Evolutionary conservation across 2,888 invertebrate species (phyloP).

Genomic region (Oxyteleia sp.): DNA sequence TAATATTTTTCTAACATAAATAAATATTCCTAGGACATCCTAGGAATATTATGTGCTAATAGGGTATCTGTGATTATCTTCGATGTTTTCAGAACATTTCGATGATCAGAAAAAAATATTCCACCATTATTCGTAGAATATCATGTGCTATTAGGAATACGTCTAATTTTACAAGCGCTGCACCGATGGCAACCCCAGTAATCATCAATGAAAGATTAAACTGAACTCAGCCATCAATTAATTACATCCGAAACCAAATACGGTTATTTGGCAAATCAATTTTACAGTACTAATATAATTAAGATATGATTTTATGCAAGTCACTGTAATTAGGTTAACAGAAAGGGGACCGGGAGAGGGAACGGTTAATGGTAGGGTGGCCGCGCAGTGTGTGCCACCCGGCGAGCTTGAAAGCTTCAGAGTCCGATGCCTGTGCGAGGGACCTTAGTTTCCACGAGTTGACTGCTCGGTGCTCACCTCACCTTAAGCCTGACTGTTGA

Average conservation of each 20-base stretch:
- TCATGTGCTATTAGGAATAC: too few relatives aligned
- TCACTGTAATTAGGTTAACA: constrained; percentile 67
- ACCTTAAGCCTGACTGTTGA: constrained; percentile 73
- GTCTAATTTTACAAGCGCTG: too few relatives aligned
- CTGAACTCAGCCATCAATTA: background rate
- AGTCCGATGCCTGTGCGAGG: constrained; percentile 64
- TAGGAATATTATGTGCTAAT: too few relatives aligned
- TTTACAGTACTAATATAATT: constrained; percentile 20
- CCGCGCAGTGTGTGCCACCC: constrained; percentile 67
- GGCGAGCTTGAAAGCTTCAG: constrained; percentile 60
- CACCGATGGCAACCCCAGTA: background rate
- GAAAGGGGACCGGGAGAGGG: constrained; percentile 52
- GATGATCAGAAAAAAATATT: too few relatives aligned
- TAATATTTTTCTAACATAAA: too few relatives aligned
- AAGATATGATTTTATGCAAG: constrained; percentile 41
- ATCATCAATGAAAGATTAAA: background rate
- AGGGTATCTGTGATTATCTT: too few relatives aligned
- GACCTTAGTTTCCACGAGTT: constrained; percentile 82
- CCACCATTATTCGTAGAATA: too few relatives aligned
- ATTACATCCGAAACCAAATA: background rate
- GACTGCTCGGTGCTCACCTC: constrained; percentile 81
- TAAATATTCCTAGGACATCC: too few relatives aligned
- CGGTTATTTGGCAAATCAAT: constrained; percentile 7
- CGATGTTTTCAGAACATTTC: too few relatives aligned
- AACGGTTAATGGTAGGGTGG: constrained; percentile 64